Conservation (phyloP, 2,888 invertebrate species). For the Zygogramma bicolorata region DNA sequence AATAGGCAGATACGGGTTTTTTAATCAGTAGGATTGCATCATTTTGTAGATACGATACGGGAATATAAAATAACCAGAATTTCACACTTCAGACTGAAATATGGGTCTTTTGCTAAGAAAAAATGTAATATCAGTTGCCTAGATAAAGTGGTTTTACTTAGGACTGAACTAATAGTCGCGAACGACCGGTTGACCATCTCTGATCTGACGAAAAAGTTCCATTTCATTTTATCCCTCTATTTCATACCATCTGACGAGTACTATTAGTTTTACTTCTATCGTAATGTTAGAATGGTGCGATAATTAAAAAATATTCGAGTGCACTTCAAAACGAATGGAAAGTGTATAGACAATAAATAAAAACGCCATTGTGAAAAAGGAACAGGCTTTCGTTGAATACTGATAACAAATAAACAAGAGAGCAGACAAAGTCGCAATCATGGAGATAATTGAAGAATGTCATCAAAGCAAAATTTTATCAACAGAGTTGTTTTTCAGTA, state of each 20-base stretch:
- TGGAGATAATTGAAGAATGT: too few relatives aligned
- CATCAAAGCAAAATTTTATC: background rate
- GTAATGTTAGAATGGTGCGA: conserved; percentile 38
- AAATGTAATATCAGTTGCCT: too few relatives aligned
- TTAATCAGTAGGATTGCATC: too few relatives aligned
- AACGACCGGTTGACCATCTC: too few relatives aligned
- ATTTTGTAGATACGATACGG: too few relatives aligned
- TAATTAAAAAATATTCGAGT: conserved; percentile 33
- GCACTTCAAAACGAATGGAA: conserved; percentile 18
- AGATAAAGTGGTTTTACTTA: too few relatives aligned
- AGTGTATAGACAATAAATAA: conserved; percentile 10
- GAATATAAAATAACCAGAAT: too few relatives aligned
- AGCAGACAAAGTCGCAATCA: background rate
- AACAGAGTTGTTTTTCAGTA: background rate
- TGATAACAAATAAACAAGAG: background rate
- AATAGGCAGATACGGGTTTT: too few relatives aligned
- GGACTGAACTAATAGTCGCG: too few relatives aligned
- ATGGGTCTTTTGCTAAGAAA: too few relatives aligned
- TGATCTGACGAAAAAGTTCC: too few relatives aligned
- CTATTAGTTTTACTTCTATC: conserved; percentile 35
- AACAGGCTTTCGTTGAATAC: conserved; percentile 16
- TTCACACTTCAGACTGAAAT: too few relatives aligned
- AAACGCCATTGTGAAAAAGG: conserved; percentile 14
- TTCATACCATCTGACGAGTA: background rate
- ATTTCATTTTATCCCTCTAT: background rate